These are phyloP conservation scores for Pherbina coryleti DNA, from an alignment of 2,888 invertebrate species.

Conservation along the genomic window DNA sequence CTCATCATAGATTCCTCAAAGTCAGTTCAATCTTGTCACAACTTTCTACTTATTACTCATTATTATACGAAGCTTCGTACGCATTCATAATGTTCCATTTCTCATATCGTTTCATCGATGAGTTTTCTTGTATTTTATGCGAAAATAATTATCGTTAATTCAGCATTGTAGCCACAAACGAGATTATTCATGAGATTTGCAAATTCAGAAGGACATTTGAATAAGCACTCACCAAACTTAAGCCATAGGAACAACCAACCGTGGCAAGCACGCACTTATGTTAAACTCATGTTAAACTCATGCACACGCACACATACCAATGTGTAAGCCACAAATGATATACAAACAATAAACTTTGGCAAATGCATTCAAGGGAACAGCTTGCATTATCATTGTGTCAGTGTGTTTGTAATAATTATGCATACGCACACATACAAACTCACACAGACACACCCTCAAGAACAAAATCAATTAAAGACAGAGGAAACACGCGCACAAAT, in stretches of 20 bases:
- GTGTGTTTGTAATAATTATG: background rate
- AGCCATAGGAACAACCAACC: background rate
- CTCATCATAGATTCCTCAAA: no score
- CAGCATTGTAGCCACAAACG: constrained; percentile 6
- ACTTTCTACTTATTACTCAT: no score
- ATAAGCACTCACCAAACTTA: no score
- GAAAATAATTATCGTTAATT: constrained; percentile 22
- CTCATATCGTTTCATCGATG: background rate
- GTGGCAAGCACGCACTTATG: background rate
- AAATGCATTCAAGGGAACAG: constrained; percentile 3
- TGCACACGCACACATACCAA: background rate
- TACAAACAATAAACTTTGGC: constrained; percentile 9
- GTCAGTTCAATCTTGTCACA: no score
- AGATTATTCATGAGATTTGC: background rate
- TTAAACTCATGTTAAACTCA: no score
- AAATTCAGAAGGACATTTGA: constrained; percentile 16
- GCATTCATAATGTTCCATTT: background rate
- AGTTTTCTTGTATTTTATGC: background rate
- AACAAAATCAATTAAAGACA: constrained; percentile 7
- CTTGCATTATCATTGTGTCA: background rate
- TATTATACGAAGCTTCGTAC: no score
- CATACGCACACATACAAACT: background rate
- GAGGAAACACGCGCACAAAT: constrained; percentile 13
- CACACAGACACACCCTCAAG: background rate
- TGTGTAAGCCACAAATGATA: background rate